Percentiles rank a stretch among this genome's conserved stretches.
Conservation (phyloP, 2,888 invertebrate genomes). For the Chrysopilus asiliformis region DNA sequence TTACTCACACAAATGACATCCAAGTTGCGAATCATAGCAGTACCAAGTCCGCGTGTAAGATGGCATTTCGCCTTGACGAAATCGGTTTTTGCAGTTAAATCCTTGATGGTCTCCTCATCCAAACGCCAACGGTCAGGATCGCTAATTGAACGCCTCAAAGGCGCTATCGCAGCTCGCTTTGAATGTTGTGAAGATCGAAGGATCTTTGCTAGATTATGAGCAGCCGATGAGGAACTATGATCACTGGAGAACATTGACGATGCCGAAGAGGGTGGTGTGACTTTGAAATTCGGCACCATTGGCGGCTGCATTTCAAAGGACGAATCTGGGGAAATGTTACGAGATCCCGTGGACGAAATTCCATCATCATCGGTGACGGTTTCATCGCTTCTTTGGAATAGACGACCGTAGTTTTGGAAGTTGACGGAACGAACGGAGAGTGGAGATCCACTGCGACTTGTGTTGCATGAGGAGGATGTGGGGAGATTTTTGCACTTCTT, state of each 20-base stretch:
- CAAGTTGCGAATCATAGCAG: conserved; percentile 21
- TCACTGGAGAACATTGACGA: too few relatives aligned
- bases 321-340: conserved; percentile 27
- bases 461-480: conserved; percentile 14
- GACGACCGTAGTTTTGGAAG: conserved; percentile 18
- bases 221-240: conserved; percentile 18
- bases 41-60: conserved; percentile 15
- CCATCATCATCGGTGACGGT: conserved; percentile 28
- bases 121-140: conserved; percentile 26
- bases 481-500: conserved; percentile 14
- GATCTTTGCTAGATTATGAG: conserved; percentile 28
- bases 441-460: conserved; percentile 22
- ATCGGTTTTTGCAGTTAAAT: conserved; percentile 6
- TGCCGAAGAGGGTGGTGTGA: conserved; percentile 27
- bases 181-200: conserved; percentile 28
- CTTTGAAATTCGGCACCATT: conserved; percentile 30
- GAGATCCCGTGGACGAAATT: conserved; percentile 15
- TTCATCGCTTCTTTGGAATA: conserved; percentile 14
- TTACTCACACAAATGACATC: conserved; percentile 31
- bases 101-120: conserved; percentile 14
- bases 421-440: conserved; percentile 20
- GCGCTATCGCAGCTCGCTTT: conserved; percentile 29
- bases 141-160: conserved; percentile 30
- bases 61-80: conserved; percentile 7
- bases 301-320: conserved; percentile 33